Evolutionary conservation across 2,113 vertebrate genomes (phyloP), one percentile per base, ranked within the genome.

Genomic region (Alces alces): DNA sequence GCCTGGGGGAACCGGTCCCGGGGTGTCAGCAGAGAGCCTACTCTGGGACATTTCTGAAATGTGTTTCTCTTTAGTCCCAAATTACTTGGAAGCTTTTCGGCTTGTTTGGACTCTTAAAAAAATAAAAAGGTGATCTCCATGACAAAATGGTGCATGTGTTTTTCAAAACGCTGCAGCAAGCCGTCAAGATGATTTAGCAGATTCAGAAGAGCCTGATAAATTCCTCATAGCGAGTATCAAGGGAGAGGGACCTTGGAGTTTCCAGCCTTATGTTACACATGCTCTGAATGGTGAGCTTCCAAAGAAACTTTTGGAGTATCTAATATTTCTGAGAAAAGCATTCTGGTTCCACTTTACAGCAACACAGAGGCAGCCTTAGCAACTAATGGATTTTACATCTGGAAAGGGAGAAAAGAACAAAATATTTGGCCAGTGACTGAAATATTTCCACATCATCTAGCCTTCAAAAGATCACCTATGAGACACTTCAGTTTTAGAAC

Each of bases 321-420:
- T 97, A 98, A 96, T 98, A 93, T 97, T 98, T 98, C 95, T 97
- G 97, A 97, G 92, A 52, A 96, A 96, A 94, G 88, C 90, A 92
- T 96, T 97, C 96, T 96, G 96, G 92, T 97, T 97, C 97, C 97
- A 96, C 91, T 97, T 97, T 96, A 97, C 76, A 96, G 96, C 96
- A 98, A 97, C 85, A 96, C 96, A 98, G 92, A 97, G 97, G 95
- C 97, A 96, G 90, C 87, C 96, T 86, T 97, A 97, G 97, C 96
- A 98, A 97, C 97, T 97, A 97, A 98, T 98, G 96, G 93, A 43
- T 98, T 98, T 97, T 95, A 94, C 98, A 98, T 97, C 96, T 98
- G 98, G 97, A 96, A 97, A 79, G 86, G 76, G 94, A 96, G 96
- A 96, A 90, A 96, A 93, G 87, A 96, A 58, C 83, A 93, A 96